Evolutionary conservation across 2,797 vertebrate genomes (phyloP), one percentile per base, ranked within the genome.

Genomic region (Cryptoblepharus egeriae): DNA sequence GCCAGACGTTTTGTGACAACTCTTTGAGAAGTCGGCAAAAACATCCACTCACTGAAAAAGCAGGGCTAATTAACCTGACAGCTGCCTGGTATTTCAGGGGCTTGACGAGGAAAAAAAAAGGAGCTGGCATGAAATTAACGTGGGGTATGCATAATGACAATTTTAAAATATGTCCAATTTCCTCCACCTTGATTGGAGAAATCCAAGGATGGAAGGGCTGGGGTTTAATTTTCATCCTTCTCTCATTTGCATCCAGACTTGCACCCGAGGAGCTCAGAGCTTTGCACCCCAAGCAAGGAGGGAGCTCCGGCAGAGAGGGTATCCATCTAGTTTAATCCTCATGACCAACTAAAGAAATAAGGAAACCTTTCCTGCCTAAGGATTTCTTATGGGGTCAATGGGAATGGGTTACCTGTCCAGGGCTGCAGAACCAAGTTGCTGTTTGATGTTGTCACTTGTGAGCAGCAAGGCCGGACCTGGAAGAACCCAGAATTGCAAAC

Each of bases 381-480:
- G 24, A 24, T 20, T 39, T 9, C n/a, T 12, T 37, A 12, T 18
- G 5, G 11, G 28, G 28, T 26, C 7, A 22, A 13, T 6, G 22
- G 0, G 35, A 35, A 42, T 1, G 28, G n/a, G 37, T 32, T 87
- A 99, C 98, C 97, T 98, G 96, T 99, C 98, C 42, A 99, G 95
- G 0, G 98, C 98, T 22, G 97, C 97, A 15, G 96, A 94, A 65
- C 98, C 98, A 1, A 99, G 96, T 37, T 95, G 95, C 92, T 98
- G 97, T 88, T 97, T 98, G 93, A 98, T 97, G 94, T 93, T 97
- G 91, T 98, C 98, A 77, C 98, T 99, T 88, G 97, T 99, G 92
- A 99, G 96, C 74, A 99, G 96, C 68, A 98, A 92, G 45, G 96
- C 94, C 20, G 97, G 98, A 67, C 98, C 98, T 99, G 77, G 20